A percentile compares a stretch with the other conserved stretches of the same genome.
phyloP scores from a whole-genome alignment of 2,888 invertebrate species.

The Cepaea hortensis region DNA sequence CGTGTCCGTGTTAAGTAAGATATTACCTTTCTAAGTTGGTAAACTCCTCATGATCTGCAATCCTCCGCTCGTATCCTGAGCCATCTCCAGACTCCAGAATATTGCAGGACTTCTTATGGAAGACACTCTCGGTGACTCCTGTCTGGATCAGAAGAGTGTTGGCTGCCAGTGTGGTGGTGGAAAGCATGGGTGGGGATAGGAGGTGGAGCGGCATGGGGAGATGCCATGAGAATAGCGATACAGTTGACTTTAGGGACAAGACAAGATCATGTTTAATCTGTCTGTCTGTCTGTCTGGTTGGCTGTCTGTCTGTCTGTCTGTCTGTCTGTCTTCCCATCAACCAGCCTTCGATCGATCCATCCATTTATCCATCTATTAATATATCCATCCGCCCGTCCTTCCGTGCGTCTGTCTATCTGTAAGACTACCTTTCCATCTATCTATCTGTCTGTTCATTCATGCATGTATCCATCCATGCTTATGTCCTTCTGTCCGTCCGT shows the following conservation, averaged over 20 bases:
- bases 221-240: no score
- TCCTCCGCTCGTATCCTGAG: slow-evolving; percentile 10
- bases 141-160: slow-evolving; percentile 39
- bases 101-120: slow-evolving; percentile 26
- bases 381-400: no score
- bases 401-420: no score
- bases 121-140: slow-evolving; percentile 34
- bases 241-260: neutral
- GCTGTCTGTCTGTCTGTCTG: slow-evolving; percentile 32
- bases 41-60: slow-evolving; percentile 37
- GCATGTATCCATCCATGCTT: neutral
- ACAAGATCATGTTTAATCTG: neutral
- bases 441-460: slow-evolving; percentile 31
- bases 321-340: slow-evolving; percentile 11
- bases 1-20: no score
- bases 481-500: no score
- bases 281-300: slow-evolving; percentile 27
- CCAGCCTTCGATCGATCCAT: neutral
- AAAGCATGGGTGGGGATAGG: neutral
- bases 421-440: neutral
- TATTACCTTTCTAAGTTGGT: slow-evolving; percentile 38
- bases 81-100: neutral
- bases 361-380: no score
- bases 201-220: neutral
- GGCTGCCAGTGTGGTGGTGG: slow-evolving; percentile 1